phyloP scores from a whole-genome alignment of 2,797 vertebrate species.

The Spinus olivaceus region DNA sequence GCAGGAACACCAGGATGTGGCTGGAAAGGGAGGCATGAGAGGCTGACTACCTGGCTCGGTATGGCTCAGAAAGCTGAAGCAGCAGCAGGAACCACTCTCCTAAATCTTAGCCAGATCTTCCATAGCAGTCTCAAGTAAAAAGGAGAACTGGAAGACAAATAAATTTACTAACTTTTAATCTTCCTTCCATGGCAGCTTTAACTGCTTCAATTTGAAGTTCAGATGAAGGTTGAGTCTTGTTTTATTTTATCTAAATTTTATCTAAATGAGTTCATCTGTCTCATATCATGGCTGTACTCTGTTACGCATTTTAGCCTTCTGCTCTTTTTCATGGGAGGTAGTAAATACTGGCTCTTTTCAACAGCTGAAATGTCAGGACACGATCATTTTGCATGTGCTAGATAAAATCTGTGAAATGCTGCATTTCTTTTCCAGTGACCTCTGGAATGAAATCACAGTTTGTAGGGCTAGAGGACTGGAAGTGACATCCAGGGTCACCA shows the following conservation, averaged over 20 bases:
- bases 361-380: slow-evolving; percentile 1
- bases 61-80: not conserved
- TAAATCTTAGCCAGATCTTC: not conserved
- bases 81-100: not conserved
- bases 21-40: not conserved
- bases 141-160: not conserved
- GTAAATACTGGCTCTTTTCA: slow-evolving; percentile 37
- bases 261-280: slow-evolving; percentile 34
- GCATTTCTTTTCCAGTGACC: not conserved
- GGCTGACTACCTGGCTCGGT: not conserved
- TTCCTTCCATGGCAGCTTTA: not conserved
- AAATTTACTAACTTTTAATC: not conserved
- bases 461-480: not conserved
- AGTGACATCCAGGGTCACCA: not conserved
- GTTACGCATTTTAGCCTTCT: not conserved
- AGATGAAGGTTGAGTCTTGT: not conserved
- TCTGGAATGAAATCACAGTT: not conserved
- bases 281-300: slow-evolving; percentile 15
- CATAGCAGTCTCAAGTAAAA: not conserved
- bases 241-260: slow-evolving; percentile 31
- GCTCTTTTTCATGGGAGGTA: slow-evolving; percentile 24
- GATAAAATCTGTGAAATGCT: not conserved
- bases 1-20: not conserved
- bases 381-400: not conserved
- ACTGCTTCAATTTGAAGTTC: slow-evolving; percentile 26